phyloP scores from a whole-genome alignment of 2,888 invertebrate species.

The Platynereis dumerilii region DNA sequence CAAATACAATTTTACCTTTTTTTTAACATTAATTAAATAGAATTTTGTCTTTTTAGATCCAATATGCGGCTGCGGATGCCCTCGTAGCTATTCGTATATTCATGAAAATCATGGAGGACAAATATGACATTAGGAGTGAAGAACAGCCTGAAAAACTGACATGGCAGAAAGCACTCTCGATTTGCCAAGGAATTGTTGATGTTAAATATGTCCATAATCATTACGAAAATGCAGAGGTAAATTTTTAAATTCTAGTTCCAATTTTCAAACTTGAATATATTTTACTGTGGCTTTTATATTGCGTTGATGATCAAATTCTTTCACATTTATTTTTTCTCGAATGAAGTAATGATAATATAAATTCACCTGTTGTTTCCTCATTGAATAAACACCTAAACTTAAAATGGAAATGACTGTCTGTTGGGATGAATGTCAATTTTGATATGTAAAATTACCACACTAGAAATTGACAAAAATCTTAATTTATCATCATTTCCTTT shows the following conservation, averaged over 20 bases:
- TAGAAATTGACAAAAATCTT: too few species aligned
- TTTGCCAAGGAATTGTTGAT: constrained; percentile 47
- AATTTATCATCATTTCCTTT: too few species aligned
- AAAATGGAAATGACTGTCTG: background rate
- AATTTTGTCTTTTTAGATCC: constrained; percentile 45
- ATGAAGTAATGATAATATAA: background rate
- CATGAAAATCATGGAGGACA: constrained; percentile 44
- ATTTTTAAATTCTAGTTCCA: too few species aligned
- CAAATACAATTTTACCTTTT: too few species aligned
- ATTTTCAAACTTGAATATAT: too few species aligned
- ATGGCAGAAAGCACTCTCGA: constrained; percentile 40
- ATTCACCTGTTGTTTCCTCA: background rate
- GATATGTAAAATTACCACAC: too few species aligned
- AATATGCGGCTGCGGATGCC: constrained; percentile 82
- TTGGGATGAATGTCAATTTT: too few species aligned
- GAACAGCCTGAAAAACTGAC: constrained; percentile 31
- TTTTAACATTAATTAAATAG: background rate
- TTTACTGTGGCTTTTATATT: too few species aligned
- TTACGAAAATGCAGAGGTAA: background rate
- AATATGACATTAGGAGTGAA: constrained; percentile 33
- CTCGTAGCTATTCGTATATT: constrained; percentile 76
- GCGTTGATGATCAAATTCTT: too few species aligned
- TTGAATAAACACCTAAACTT: too few species aligned
- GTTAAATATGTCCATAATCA: constrained; percentile 19
- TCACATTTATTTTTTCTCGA: too few species aligned